Evolutionary conservation across 2,888 invertebrate genomes (phyloP).

Genomic region (Chalcosyrphus nemorum): DNA sequence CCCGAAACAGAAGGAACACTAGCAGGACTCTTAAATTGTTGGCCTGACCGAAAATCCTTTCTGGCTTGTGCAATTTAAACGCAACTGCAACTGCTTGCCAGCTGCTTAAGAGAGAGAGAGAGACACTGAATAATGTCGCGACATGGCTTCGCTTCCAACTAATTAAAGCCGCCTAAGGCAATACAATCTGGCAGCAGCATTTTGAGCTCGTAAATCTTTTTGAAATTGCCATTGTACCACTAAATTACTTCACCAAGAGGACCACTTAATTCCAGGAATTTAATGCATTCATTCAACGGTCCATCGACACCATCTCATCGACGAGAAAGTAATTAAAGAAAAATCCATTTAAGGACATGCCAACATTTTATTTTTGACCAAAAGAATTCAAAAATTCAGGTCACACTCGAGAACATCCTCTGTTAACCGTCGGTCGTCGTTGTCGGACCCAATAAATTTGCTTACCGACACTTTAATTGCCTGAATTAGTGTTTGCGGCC

Average conservation of each 20-base stretch:
- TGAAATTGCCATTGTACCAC: background rate
- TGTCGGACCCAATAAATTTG: conserved; percentile 43
- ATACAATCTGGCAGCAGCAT: background rate
- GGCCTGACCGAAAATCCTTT: no score
- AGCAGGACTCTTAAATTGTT: no score
- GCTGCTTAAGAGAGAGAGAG: no score
- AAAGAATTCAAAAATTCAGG: conserved; percentile 1
- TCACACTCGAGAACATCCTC: background rate
- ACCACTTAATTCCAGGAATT: background rate
- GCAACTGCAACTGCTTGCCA: no score
- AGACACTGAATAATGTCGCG: background rate
- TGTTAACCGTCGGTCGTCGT: conserved; percentile 7
- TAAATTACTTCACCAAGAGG: background rate
- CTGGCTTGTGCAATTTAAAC: no score
- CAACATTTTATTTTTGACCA: background rate
- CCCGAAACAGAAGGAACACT: no score
- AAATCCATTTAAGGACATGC: background rate
- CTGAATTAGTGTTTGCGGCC: conserved; percentile 48
- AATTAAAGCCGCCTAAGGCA: no score
- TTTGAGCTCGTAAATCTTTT: background rate
- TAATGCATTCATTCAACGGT: background rate
- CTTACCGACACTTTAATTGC: conserved; percentile 28
- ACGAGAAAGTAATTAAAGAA: background rate
- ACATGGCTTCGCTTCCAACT: background rate
- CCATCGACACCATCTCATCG: background rate